These are phyloP conservation scores for Mellilla xanthometata DNA, from an alignment of 2,888 invertebrate genomes.

Conservation along the genomic window DNA sequence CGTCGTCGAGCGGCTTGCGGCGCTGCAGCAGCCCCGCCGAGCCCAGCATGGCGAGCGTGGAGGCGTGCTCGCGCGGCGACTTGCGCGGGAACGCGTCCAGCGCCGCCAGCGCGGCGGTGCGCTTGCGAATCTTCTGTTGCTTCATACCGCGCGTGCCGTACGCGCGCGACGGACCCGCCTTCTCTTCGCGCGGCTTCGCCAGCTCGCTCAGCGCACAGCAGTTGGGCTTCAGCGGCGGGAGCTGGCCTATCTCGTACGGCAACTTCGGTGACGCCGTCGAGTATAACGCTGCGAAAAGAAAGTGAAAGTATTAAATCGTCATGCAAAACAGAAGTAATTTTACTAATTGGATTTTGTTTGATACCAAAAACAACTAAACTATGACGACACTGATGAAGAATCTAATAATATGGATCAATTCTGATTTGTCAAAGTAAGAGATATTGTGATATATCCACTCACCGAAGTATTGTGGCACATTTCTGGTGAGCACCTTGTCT, in stretches of 20 bases:
- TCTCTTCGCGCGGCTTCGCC: constrained; percentile 65
- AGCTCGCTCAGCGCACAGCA: constrained; percentile 76
- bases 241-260: constrained; percentile 89
- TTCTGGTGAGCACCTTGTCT: constrained; percentile 84
- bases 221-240: constrained; percentile 84
- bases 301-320: too few species aligned
- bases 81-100: constrained; percentile 87
- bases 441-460: constrained; percentile 47
- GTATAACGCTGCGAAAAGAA: constrained; percentile 67
- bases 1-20: constrained; percentile 68
- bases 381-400: too few species aligned
- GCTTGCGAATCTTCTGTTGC: constrained; percentile 58
- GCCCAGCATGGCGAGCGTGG: constrained; percentile 91
- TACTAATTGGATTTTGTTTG: too few species aligned
- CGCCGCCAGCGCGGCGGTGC: constrained; percentile 55
- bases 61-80: constrained; percentile 94
- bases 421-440: too few species aligned
- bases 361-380: too few species aligned
- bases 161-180: constrained; percentile 62
- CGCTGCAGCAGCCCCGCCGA: constrained; percentile 82
- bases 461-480: constrained; percentile 82
- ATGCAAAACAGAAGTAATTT: too few species aligned
- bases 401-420: too few species aligned
- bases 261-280: constrained; percentile 85
- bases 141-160: constrained; percentile 73